phyloP scores from a whole-genome alignment of 2,113 vertebrate genomes.

The Platysteira castanea region DNA sequence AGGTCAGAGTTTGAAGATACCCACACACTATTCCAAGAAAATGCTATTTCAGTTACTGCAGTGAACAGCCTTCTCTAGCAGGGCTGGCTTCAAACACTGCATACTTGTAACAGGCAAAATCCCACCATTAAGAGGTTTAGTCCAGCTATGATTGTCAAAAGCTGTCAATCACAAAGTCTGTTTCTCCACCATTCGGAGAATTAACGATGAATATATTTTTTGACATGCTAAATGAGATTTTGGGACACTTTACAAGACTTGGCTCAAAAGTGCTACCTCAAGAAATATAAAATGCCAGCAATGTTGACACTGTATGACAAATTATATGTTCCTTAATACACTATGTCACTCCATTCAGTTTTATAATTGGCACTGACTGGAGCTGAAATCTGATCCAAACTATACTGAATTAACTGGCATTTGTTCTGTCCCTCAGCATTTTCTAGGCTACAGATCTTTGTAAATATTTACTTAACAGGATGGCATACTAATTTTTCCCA shows the following conservation, averaged over 20 bases:
- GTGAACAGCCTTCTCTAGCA: background rate
- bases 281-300: slow-evolving; percentile 41
- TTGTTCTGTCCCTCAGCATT: slow-evolving; percentile 29
- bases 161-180: background rate
- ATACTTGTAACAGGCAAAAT: background rate
- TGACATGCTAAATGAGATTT: slow-evolving; percentile 25
- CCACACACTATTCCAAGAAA: background rate
- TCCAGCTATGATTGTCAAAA: slow-evolving; percentile 1
- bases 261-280: slow-evolving; percentile 22
- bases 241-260: slow-evolving; percentile 7
- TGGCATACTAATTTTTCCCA: background rate
- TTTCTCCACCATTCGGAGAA: background rate
- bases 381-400: slow-evolving; percentile 48
- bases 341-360: slow-evolving; percentile 49
- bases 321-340: slow-evolving; percentile 39
- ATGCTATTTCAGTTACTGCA: background rate
- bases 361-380: slow-evolving; percentile 43
- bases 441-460: background rate
- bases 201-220: slow-evolving; percentile 40
- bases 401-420: slow-evolving; percentile 32
- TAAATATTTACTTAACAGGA: slow-evolving; percentile 30
- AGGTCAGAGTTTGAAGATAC: background rate
- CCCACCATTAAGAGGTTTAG: background rate
- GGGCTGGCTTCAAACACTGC: background rate
- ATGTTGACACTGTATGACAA: slow-evolving; percentile 45